Evolutionary conservation across 2,113 vertebrate genomes (phyloP), one percentile per base, ranked within the genome.

Genomic region (Phoxinus phoxinus): DNA sequence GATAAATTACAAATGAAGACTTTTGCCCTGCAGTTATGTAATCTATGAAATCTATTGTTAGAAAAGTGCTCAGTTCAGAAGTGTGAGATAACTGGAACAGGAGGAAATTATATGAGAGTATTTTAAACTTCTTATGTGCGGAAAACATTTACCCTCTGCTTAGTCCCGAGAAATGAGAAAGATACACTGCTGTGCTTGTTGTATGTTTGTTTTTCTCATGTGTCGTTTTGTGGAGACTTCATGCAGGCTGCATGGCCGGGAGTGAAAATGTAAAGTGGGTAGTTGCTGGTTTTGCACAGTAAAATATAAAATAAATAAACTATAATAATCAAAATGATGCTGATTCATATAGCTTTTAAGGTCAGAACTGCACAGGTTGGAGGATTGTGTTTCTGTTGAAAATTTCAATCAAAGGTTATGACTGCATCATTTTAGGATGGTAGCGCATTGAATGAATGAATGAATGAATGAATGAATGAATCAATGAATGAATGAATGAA

Each of bases 1-100:
- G 59, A 69, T 67, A 61, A 75, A 75, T 27, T 65, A 30, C 65
- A 80, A 83, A 87, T 75, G 53, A 80, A 69, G 46, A 71, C 7
- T 56, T 73, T 79, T 51, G 15, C 72, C 56, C 77, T 56, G 77
- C 58, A 44, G 83, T 73, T 56, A 81, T 72, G 46, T 84, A 56
- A 81, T 65, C 21, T 35, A 74, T 74, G 37, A 25, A 37, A 23
- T 32, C 30, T 73, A 73, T 58, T 81, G 56, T 80, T 32, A 73
- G 32, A 80, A 61, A 72, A 72, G 51, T 12, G 46, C 11, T 13
- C 0, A 9, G 25, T 80, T 82, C 5, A 61, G 46, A 63, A 25
- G 78, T 30, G n/a, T 80, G 78, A 65, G 72, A 48, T 46, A 48
- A 48, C 41, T 48, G 72, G 12, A 48, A 17, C n/a, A 27, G n/a